These are phyloP conservation scores for Willowsia nigromaculata DNA, from an alignment of 2,888 invertebrate species.

Conservation along the genomic window DNA sequence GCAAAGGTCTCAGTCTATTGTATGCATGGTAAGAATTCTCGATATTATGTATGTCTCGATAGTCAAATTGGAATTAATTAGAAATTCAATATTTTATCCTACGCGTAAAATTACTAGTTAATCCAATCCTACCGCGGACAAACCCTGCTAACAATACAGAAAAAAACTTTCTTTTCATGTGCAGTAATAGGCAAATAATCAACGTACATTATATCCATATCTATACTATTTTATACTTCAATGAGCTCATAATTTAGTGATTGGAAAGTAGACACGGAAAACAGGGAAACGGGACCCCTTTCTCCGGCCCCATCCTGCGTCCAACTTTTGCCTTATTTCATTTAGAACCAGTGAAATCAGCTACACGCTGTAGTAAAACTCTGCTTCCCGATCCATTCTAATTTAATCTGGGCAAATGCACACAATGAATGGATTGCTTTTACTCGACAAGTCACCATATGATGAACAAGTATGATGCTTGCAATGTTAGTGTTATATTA, in stretches of 20 bases:
- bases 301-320: background rate
- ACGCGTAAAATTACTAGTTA: constrained; percentile 22
- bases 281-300: background rate
- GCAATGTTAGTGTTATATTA: background rate
- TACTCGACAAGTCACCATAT: constrained; percentile 68
- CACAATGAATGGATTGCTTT: constrained; percentile 72
- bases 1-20: too few relatives aligned
- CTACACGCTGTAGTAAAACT: background rate
- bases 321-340: background rate
- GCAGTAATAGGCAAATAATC: background rate
- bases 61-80: too few relatives aligned
- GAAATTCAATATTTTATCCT: too few relatives aligned
- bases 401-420: constrained; percentile 68
- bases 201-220: background rate
- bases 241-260: constrained; percentile 66
- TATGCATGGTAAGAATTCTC: too few relatives aligned
- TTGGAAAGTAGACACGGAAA: constrained; percentile 23
- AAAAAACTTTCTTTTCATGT: constrained; percentile 1
- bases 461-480: constrained; percentile 39
- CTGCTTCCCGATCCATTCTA: constrained; percentile 62
- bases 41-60: too few relatives aligned
- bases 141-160: background rate
- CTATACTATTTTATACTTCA: constrained; percentile 59
- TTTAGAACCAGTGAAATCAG: background rate
- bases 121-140: constrained; percentile 11